A percentile compares a stretch with the other conserved stretches of the same genome.
Conservation (phyloP, 92 coral and sea anemone species). For the Pocillopora grandis region DNA sequence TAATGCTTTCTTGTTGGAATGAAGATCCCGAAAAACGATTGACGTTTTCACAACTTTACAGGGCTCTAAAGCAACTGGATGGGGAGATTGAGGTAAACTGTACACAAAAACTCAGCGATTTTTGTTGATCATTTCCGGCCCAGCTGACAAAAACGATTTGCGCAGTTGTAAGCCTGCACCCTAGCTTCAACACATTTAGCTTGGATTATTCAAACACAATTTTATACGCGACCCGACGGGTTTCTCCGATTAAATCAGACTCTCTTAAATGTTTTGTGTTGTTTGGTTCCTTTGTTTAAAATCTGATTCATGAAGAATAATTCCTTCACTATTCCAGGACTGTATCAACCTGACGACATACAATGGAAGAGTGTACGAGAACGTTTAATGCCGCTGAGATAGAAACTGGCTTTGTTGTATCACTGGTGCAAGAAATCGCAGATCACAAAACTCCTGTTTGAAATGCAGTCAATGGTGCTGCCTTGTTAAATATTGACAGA, state of each 20-base stretch:
- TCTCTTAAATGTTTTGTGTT: not conserved
- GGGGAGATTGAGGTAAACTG: conserved; percentile 34
- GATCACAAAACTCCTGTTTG: no score
- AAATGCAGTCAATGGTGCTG: no score
- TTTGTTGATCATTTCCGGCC: not conserved
- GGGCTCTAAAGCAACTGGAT: conserved; percentile 21
- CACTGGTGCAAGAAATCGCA: no score
- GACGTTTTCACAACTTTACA: conserved; percentile 26
- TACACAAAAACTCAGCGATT: not conserved
- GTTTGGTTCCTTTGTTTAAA: not conserved
- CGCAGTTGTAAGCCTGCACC: no score
- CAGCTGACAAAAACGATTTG: not conserved
- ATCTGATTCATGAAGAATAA: not conserved
- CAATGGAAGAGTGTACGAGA: conserved; percentile 4
- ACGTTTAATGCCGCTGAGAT: conserved; percentile 1
- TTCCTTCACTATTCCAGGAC: not conserved
- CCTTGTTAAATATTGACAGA: no score
- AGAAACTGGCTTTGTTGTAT: not conserved
- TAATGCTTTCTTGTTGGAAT: conserved; percentile 51
- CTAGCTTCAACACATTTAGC: no score
- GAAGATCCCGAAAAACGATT: conserved; percentile 41
- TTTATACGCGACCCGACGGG: no score
- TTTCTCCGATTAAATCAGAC: not conserved
- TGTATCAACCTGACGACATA: conserved; percentile 1
- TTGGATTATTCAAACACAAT: no score